phyloP scores from a whole-genome alignment of 2,113 vertebrate species.

The Neoarius graeffei region DNA sequence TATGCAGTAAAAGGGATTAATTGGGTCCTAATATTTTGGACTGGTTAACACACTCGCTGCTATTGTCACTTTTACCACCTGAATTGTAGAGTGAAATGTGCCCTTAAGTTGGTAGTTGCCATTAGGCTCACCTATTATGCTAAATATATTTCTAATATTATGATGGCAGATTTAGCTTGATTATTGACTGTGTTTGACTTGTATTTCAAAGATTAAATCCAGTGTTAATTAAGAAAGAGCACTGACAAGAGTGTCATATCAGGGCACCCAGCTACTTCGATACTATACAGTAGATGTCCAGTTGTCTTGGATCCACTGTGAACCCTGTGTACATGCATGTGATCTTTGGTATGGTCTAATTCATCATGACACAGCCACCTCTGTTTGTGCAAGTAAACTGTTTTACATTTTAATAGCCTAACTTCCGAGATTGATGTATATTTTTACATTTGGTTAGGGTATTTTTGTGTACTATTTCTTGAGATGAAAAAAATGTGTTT shows the following conservation, averaged over 20 bases:
- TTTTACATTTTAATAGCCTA: conserved; percentile 72
- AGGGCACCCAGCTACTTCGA: not conserved
- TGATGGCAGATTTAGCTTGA: not conserved
- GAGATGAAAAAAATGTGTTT: conserved; percentile 59
- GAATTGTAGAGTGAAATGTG: not conserved
- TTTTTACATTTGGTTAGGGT: conserved; percentile 67
- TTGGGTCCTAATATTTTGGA: conserved; percentile 1
- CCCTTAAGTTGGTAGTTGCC: not conserved
- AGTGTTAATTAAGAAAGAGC: conserved; percentile 3
- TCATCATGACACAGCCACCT: conserved; percentile 61
- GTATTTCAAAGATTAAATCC: not conserved
- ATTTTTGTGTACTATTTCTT: conserved; percentile 67
- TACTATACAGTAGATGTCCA: conserved; percentile 1
- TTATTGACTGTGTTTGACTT: not conserved
- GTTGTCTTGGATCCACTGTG: conserved; percentile 45
- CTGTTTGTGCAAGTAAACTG: conserved; percentile 67
- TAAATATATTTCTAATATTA: not conserved
- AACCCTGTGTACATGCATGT: conserved; percentile 65
- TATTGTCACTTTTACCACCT: conserved; percentile 5
- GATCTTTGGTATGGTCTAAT: conserved; percentile 67
- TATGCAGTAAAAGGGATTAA: conserved; percentile 1
- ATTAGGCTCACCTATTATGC: not conserved
- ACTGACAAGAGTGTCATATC: conserved; percentile 5
- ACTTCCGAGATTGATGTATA: conserved; percentile 74
- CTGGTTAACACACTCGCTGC: conserved; percentile 18